Conservation (phyloP, 2,113 vertebrate species). For the Cyphomyrus plagiostoma region DNA sequence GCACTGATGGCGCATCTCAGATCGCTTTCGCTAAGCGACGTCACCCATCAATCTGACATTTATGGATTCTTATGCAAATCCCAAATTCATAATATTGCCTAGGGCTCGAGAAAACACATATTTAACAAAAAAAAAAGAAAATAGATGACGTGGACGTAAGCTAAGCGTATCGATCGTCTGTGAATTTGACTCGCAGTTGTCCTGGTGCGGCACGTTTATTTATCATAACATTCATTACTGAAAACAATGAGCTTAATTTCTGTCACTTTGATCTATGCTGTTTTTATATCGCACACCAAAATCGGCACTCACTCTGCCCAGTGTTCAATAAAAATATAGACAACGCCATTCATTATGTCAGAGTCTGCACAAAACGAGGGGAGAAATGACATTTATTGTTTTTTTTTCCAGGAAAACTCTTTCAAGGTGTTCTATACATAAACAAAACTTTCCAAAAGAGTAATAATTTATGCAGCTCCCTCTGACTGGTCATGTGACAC, state of each 20-base stretch:
- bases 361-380: background rate
- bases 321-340: background rate
- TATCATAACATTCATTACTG: conserved; percentile 10
- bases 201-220: background rate
- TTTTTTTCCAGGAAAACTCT: background rate
- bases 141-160: background rate
- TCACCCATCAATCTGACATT: conserved; percentile 5
- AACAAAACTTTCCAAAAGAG: background rate
- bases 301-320: background rate
- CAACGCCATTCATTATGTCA: background rate
- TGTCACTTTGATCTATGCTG: background rate
- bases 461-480: background rate
- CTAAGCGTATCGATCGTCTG: background rate
- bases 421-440: background rate
- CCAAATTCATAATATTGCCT: background rate
- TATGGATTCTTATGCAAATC: conserved; percentile 5
- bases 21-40: background rate
- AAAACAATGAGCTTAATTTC: background rate
- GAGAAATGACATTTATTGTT: background rate
- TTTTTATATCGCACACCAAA: background rate
- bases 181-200: background rate
- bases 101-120: background rate
- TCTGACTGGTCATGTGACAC: background rate
- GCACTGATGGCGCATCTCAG: background rate
- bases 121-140: background rate